Evolutionary conservation across 2,113 vertebrate species (phyloP), one percentile per base, ranked within the genome.

Genomic region (Ailuropoda melanoleuca): DNA sequence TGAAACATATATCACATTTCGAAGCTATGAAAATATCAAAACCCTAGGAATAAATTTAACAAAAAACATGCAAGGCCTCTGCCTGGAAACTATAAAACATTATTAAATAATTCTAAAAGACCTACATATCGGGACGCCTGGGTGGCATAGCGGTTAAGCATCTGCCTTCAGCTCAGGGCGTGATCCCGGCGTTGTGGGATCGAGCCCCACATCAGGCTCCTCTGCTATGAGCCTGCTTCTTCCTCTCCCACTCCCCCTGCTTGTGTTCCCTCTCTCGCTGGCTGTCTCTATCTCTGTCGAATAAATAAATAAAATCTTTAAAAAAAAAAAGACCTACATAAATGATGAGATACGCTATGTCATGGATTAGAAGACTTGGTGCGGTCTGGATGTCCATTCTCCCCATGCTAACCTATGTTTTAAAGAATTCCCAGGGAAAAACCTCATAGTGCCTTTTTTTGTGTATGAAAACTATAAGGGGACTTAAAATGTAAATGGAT

Each of bases 301-400:
- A 43, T 43, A 43, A 43, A 43, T 43, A 43, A 43, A 43, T 43
- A 43, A 43, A 43, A 43, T 43, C 43, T 43, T 43, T 43, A n/a
- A n/a, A n/a, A n/a, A n/a, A n/a, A n/a, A n/a, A n/a, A n/a, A n/a
- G n/a, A 78, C 15, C 1, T 48, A 10, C 9, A 46, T 31, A 48
- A 48, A 50, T 78, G 75, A 50, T 50, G 46, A 78, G 46, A 15
- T 34, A 19, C 15, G 4, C 46, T 46, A 4, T 78, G 43, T 11
- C 29, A 50, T 10, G 1, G 29, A 19, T 6, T 34, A 19, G 8
- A 50, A 50, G 46, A 78, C 4, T 19, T 8, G 0, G 72, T 48
- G 5, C 1, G 1, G 17, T n/a, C 1, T 10, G 13, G 5, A 78
- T 6, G 4, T n/a, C 75, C 4, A 6, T 46, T 78, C 75, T 53